Evolutionary conservation across 2,888 invertebrate genomes (phyloP), one percentile per base, ranked within the genome.

Genomic region (Lepidocyrtinus sp.): DNA sequence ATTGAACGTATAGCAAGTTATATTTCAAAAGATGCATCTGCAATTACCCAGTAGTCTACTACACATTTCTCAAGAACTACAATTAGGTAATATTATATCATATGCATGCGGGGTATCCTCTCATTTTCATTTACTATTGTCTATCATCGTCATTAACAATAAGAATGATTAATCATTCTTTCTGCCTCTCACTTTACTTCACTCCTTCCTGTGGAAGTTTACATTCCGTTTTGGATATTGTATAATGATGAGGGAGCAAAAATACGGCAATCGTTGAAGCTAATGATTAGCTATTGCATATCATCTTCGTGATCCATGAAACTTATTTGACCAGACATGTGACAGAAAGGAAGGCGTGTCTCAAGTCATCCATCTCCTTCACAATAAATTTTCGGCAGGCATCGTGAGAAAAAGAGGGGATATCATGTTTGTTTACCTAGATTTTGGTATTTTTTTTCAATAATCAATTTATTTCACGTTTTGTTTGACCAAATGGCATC

Each of bases 111-210:
- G 59, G 2, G 2, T 59, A 59, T 59, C 59, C 59, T 59, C 59
- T 59, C 59, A 59, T 59, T 59, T 59, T 15, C 59, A 59, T 59
- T 59, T n/a, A 21, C 59, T 21, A 59, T 59, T 59, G 59, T 59
- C 59, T 59, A 19, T 21, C 59, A 59, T 9, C 59, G 59, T 59
- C 59, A 21, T 59, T 22, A 59, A 59, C 59, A 59, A 59, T 59
- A 59, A 9, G 59, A 59, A 59, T n/a, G 59, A 59, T 59, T 59
- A 59, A 59, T 59, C 59, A 59, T 59, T 59, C n/a, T 59, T 59
- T 21, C 21, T 19, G 59, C 59, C 59, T 7, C 59, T 59, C 59
- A 59, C 59, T 59, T 59, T 50, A 17, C 2, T 1, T 50, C 2
- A 50, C 36, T 12, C 50, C 59, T 21, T 12, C 59, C 19, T 59